Evolutionary conservation across 2,888 invertebrate species (phyloP).

Genomic region (Heliconius ismenius): DNA sequence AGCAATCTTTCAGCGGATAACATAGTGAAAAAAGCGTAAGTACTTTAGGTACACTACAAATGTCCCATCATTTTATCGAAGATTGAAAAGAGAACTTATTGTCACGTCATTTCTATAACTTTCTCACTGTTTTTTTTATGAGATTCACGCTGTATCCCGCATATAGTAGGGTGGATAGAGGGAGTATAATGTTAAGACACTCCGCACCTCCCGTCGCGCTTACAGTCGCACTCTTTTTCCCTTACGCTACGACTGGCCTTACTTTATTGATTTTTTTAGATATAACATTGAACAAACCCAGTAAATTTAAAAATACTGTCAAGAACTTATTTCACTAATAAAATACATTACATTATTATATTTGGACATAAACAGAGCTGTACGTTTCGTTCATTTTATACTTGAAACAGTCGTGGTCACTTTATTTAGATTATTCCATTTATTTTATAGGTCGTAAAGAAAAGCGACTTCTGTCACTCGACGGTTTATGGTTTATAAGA

Average conservation of each 20-base stretch:
- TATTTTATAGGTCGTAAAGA: slow-evolving; percentile 79
- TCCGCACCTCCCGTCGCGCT: too few species aligned
- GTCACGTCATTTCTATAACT: background rate
- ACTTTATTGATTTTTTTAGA: background rate
- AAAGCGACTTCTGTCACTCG: slow-evolving; percentile 70
- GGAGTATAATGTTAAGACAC: too few species aligned
- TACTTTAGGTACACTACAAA: too few species aligned
- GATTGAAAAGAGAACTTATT: background rate
- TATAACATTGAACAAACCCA: background rate
- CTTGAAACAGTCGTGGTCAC: slow-evolving; percentile 52
- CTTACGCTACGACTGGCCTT: too few species aligned
- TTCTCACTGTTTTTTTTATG: background rate
- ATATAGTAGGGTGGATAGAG: too few species aligned
- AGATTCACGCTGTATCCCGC: too few species aligned
- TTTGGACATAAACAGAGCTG: slow-evolving; percentile 33
- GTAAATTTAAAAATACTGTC: background rate
- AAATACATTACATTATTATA: background rate
- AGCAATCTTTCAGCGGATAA: too few species aligned
- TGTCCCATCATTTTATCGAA: too few species aligned
- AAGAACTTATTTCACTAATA: background rate
- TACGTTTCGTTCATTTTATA: slow-evolving; percentile 19
- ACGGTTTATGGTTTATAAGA: slow-evolving; percentile 76
- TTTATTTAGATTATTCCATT: slow-evolving; percentile 67
- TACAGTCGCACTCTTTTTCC: too few species aligned
- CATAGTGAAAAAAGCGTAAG: too few species aligned